Evolutionary conservation across 2,888 invertebrate species (phyloP).

Genomic region (Pocota personata): DNA sequence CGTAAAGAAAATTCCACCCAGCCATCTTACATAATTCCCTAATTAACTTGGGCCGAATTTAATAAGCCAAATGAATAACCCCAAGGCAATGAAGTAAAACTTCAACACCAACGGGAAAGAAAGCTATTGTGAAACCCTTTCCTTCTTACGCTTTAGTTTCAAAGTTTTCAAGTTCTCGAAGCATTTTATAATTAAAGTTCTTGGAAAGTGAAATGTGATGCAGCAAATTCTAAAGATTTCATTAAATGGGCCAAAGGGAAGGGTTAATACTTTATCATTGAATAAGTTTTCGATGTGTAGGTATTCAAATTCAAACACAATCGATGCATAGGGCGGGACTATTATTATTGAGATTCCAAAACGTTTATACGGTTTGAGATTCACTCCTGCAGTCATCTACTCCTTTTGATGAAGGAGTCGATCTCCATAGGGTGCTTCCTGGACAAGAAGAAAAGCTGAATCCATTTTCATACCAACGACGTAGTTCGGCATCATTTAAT

Average conservation of each 20-base stretch:
- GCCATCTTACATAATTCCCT: not conserved
- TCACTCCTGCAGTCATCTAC: no score
- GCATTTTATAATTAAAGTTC: slow-evolving; percentile 56
- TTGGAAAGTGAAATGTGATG: slow-evolving; percentile 6
- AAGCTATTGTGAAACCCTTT: slow-evolving; percentile 12
- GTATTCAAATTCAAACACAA: no score
- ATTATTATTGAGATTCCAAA: no score
- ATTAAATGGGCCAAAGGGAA: not conserved
- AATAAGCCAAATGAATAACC: slow-evolving; percentile 34
- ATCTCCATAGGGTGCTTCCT: no score
- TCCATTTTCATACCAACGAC: no score
- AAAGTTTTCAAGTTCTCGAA: slow-evolving; percentile 21
- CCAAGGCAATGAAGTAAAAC: not conserved
- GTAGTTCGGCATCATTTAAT: no score
- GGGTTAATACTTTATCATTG: not conserved
- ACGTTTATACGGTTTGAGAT: no score
- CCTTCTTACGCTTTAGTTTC: not conserved
- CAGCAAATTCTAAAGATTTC: slow-evolving; percentile 14
- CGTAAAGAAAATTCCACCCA: not conserved
- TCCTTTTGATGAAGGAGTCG: no score
- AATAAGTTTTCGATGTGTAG: not conserved
- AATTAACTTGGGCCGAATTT: slow-evolving; percentile 37
- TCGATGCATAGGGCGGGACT: no score
- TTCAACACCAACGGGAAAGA: not conserved
- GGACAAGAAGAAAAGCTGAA: no score